Evolutionary conservation across 2,888 invertebrate species (phyloP).

Genomic region (Troilus luridus): DNA sequence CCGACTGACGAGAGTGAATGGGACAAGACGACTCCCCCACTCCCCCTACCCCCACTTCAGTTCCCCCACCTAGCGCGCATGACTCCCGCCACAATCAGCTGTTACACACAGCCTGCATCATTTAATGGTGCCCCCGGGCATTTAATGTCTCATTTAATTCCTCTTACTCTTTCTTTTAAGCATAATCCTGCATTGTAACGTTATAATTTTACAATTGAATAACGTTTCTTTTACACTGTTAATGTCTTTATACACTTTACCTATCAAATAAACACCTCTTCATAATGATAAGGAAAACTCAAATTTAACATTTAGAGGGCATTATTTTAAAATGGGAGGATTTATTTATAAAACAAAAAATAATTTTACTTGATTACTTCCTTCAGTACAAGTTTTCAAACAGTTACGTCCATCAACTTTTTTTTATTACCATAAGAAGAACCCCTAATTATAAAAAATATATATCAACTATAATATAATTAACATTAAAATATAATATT

Average conservation of each 20-base stretch:
- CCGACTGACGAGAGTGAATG: constrained; percentile 55
- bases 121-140: constrained; percentile 46
- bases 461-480: too few species aligned
- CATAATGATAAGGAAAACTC: neutral
- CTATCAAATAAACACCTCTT: neutral
- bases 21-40: constrained; percentile 41
- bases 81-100: constrained; percentile 52
- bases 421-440: too few species aligned
- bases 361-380: too few species aligned
- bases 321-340: too few species aligned
- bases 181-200: neutral
- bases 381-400: too few species aligned
- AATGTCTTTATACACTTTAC: neutral
- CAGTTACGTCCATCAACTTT: too few species aligned
- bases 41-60: too few species aligned
- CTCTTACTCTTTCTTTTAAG: neutral
- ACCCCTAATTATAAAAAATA: too few species aligned
- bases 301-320: too few species aligned
- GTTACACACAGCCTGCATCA: constrained; percentile 43
- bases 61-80: neutral
- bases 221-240: neutral
- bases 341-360: too few species aligned
- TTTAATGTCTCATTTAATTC: constrained; percentile 50
- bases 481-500: too few species aligned
- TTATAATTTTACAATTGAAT: neutral